phyloP scores from a whole-genome alignment of 2,113 vertebrate genomes.

The Saguinus midas region DNA sequence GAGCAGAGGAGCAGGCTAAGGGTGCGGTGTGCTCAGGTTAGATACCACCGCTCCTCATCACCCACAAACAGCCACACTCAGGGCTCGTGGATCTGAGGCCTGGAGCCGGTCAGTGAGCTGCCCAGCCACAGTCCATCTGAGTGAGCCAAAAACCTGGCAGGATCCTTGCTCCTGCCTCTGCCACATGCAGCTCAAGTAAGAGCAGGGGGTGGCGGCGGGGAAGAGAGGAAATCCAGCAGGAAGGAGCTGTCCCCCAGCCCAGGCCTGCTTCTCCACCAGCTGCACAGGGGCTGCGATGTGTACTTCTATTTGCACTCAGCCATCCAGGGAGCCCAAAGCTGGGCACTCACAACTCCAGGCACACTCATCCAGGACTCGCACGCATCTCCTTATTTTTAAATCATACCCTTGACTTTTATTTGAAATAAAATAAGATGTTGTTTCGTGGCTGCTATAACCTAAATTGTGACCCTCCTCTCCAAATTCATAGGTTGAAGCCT shows the following conservation, averaged over 20 bases:
- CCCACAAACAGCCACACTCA: neutral
- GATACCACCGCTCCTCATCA: neutral
- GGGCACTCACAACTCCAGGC: too few species aligned
- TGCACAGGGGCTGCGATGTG: neutral
- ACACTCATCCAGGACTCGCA: too few species aligned
- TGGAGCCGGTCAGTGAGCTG: neutral
- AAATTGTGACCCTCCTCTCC: neutral
- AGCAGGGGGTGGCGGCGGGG: fast-evolving
- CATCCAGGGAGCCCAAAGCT: too few species aligned
- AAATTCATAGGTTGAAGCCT: neutral
- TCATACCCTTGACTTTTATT: neutral
- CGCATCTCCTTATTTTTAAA: neutral
- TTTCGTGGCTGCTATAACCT: too few species aligned
- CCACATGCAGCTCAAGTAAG: neutral
- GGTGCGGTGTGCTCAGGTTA: neutral
- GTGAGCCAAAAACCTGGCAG: too few species aligned
- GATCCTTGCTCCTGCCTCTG: neutral
- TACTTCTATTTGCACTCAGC: too few species aligned
- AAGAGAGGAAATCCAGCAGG: neutral
- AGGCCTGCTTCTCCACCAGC: neutral
- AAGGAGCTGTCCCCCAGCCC: neutral
- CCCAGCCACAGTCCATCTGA: neutral
- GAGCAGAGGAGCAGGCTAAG: neutral
- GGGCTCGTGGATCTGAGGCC: neutral
- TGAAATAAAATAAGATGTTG: neutral